Evolutionary conservation across 2,888 invertebrate genomes (phyloP), one percentile per base, ranked within the genome.

Genomic region (Erannis defoliaria): DNA sequence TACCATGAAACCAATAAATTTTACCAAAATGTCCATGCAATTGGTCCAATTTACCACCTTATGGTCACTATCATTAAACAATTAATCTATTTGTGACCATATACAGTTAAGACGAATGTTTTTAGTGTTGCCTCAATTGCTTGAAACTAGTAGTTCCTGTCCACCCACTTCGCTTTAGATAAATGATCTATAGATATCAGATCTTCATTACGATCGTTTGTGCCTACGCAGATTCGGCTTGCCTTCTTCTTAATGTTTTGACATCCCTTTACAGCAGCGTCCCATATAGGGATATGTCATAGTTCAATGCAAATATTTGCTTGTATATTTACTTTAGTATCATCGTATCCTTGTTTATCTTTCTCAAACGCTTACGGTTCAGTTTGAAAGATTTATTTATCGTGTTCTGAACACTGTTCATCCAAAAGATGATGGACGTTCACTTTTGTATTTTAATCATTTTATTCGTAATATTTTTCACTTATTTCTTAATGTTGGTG

Each of bases 21-120:
- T 68, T 51, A 53, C 71, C 71, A 70, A 73, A 75, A 77, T 65
- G 56, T 73, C 62, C 53, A 42, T 16, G 66, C 64, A 71, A 77
- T 74, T 72, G 71, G 14, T 63, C 38, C 71, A 77, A 73, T 75
- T 55, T 31, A 46, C 74, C 71, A 67, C 64, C 45, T 55, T 63
- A 62, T 70, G 68, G 76, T 72, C 72, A 57, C 33, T 49, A 57
- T 59, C 66, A 67, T 70, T 68, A 68, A 57, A 55, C 70, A 78
- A 83, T 86, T 81, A 80, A 76, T 70, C 84, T 84, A 18, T 31
- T 37, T 29, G 31, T 53, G 61, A 54, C 62, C 56, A 46, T 62
- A 62, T 49, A 62, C 5, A 56, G 56, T 57, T 56, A 31, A 42
- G 26, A 86, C 85, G 82, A 79, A 78, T 75, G 66, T 51, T 59